Percentiles rank a stretch among this genome's conserved stretches.
Conservation (phyloP, 2,888 invertebrate species). For the Thera britannica region DNA sequence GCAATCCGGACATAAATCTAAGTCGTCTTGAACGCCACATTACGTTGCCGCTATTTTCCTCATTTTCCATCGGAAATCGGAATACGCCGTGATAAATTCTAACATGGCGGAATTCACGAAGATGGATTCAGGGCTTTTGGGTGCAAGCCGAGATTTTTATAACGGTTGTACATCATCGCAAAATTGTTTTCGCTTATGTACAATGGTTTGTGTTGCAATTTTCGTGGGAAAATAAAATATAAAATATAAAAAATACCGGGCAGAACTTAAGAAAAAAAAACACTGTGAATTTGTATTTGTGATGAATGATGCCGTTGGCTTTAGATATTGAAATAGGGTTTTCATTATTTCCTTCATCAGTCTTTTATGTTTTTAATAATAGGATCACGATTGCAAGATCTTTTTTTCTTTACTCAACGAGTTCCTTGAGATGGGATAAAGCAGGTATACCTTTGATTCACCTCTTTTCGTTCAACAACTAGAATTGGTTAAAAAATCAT, state of each 20-base stretch:
- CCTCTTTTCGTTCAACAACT: no score
- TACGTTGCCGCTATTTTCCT: constrained; percentile 55
- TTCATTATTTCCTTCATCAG: background rate
- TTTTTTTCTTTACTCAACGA: no score
- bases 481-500: no score
- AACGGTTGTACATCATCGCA: constrained; percentile 23
- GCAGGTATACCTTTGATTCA: no score
- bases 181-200: constrained; percentile 8
- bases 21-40: constrained; percentile 51
- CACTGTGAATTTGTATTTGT: no score
- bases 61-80: constrained; percentile 53
- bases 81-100: constrained; percentile 42
- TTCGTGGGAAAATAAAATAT: no score
- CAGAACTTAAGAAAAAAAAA: no score
- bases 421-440: no score
- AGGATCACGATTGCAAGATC: no score
- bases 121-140: constrained; percentile 35
- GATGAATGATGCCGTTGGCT: no score
- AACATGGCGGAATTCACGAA: constrained; percentile 24
- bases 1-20: constrained; percentile 73
- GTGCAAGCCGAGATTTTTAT: constrained; percentile 30
- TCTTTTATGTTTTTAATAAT: no score
- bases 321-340: background rate
- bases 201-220: background rate
- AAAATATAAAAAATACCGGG: no score